Base-by-base conservation (phyloP, 2,888 invertebrate species). In the Eupelmus urozonus region DNA sequence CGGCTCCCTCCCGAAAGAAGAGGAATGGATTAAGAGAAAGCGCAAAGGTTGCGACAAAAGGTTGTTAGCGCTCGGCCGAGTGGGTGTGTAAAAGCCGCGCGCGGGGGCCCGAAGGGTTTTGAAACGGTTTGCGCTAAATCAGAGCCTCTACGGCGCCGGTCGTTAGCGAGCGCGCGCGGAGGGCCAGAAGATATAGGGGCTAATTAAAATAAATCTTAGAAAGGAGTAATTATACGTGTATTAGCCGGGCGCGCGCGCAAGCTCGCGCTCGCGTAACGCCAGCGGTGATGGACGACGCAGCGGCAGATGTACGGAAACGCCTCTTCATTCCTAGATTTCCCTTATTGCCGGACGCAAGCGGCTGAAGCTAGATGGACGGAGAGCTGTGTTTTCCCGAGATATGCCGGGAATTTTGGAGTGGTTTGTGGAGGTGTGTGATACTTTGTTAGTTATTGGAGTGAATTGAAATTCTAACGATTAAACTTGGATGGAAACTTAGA, bases 191-290 rank as follows among this genome's bases (percentile, higher is more conserved):
- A 89, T 88, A 86, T 88, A 89, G 86, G 82, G 87, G 85, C 88
- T 89, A 89, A 89, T 89, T 89, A 89, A 89, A 89, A 89, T 89
- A 89, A 89, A 89, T 89, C 89, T 89, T 89, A 88, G 89, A 87
- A 87, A 87, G 87, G 89, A 89, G 89, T 89, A 89, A 89, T 89
- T 89, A 89, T 89, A 89, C 89, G 89, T 89, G 89, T 89, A 89
- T 89, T 89, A 89, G 89, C 88, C 85, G 83, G 87, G 87, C 86
- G 82, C 85, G 83, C 86, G 87, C 86, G 82, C 80, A 59, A 69
- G n/a, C n/a, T n/a, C n/a, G n/a, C n/a, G n/a, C n/a, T n/a, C n/a
- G n/a, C 65, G 9, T 71, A 74, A 57, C 69, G 83, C 83, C 82
- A 81, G 87, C 82, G 81, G 87, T 89, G 89, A 89, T 89, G 85